Percentiles rank a stretch among this genome's conserved stretches.
These are phyloP conservation scores for Lemur catta DNA, from an alignment of 2,797 vertebrate genomes.

Conservation along the genomic window DNA sequence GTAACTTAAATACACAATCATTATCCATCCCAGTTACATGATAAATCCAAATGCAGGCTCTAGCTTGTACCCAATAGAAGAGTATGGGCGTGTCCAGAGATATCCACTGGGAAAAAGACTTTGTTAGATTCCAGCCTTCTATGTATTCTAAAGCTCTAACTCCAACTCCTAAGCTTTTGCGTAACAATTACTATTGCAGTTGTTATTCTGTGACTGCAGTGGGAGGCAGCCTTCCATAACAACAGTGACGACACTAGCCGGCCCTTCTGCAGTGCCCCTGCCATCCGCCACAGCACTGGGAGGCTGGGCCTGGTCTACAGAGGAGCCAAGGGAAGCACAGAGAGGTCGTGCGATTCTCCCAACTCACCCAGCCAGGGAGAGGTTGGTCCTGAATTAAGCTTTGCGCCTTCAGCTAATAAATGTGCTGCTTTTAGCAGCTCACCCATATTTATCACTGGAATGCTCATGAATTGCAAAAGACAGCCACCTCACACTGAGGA, in stretches of 20 bases:
- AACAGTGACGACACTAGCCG: fast-evolving
- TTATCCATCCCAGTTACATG: not conserved
- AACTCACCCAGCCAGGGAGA: no score
- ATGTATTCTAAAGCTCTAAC: fast-evolving
- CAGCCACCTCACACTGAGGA: not conserved
- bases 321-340: not conserved
- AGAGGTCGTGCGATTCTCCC: fast-evolving
- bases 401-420: not conserved
- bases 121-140: not conserved
- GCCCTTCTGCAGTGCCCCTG: fast-evolving
- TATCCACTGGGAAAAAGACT: not conserved
- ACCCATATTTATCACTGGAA: fast-evolving
- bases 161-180: fast-evolving
- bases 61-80: not conserved
- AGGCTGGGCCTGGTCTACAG: fast-evolving
- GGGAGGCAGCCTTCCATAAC: not conserved
- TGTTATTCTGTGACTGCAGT: fast-evolving
- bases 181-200: not conserved
- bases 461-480: not conserved
- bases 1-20: not conserved
- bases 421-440: not conserved
- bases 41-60: not conserved
- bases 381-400: not conserved
- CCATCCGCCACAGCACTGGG: fast-evolving
- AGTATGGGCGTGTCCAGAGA: fast-evolving